Evolutionary conservation across 1,140 invertebrate genomes (phyloP), one percentile per base, ranked within the genome.

Genomic region (Holotrichia oblita): DNA sequence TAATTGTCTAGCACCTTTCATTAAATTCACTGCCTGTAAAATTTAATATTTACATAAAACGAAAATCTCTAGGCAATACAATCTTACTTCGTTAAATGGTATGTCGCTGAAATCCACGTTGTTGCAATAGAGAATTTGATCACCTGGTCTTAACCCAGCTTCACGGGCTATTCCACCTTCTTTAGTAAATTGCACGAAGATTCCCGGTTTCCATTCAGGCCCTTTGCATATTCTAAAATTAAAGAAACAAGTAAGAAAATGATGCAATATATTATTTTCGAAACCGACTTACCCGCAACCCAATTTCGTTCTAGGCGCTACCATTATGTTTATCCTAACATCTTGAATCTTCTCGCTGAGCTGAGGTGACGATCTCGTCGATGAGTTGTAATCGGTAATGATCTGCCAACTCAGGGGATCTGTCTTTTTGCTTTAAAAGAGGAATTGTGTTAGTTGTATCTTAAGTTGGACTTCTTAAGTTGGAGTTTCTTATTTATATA

Each of bases 81-180:
- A 79, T 83, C 83, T 85, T 88, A 94, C 93, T 87, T 96, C 94
- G 84, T 91, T 93, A 87, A 96, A 96, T 40, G 92, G 89, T 76
- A 96, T 92, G 82, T 94, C 91, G 22, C 89, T 89, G 84, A 95
- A 94, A 82, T 92, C 91, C 41, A 93, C 89, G 81, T 95, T 95
- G 85, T 99, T 98, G 86, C 97, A 97, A 83, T 94, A 92, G 20
- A 98, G 86, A 69, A 99, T 97, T 85, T 98, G 95, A 87, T 99
- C 97, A 0, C 97, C 97, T 0, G 95, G 94, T 85, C 95, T 91
- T 9, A 99, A 87, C 0, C 97, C 97, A 2, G 95, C 94, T 80
- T 96, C 94, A 76, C 94, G 88, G 0, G 96, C 97, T 74, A 97
- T 92, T 40, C 96, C 96, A 0, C 93, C 93, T 81, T 95, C 94